Conservation (phyloP, 92 coral and sea anemone genomes). For the Ricordea florida region DNA sequence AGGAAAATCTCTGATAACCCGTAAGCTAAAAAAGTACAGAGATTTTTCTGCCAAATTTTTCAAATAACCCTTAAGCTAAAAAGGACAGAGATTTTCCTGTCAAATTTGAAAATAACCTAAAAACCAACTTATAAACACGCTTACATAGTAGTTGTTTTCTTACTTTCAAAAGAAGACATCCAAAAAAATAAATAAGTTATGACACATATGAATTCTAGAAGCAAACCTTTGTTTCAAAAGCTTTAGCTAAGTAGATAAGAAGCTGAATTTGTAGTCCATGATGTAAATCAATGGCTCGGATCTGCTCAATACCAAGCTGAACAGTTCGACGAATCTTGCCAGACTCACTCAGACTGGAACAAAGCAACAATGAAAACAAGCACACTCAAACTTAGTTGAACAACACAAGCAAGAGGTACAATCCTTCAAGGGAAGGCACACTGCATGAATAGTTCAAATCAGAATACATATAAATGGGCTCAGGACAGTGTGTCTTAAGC, state of each 20-base stretch:
- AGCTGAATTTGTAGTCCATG: constrained; percentile 90
- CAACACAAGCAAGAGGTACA: not conserved
- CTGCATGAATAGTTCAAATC: too few species aligned
- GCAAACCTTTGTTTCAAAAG: constrained; percentile 91
- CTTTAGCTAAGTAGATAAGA: constrained; percentile 80
- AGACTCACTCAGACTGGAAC: constrained; percentile 65
- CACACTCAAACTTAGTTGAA: not conserved
- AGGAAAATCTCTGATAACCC: not conserved
- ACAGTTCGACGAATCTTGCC: constrained; percentile 76
- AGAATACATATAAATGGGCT: too few species aligned
- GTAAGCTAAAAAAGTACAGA: not conserved
- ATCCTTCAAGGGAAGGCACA: too few species aligned
- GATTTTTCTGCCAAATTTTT: too few species aligned
- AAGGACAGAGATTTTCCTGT: too few species aligned
- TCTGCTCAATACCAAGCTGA: constrained; percentile 88
- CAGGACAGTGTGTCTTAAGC: too few species aligned
- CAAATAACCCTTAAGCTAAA: too few species aligned
- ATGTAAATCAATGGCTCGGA: constrained; percentile 72
- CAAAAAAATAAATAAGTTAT: too few species aligned
- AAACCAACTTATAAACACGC: too few species aligned
- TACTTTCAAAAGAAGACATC: too few species aligned
- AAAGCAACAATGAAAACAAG: not conserved
- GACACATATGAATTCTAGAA: not conserved
- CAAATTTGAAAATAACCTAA: too few species aligned
- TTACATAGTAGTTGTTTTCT: too few species aligned